Evolutionary conservation across 2,113 vertebrate species (phyloP), one percentile per base, ranked within the genome.

Genomic region (Pogona vitticeps): DNA sequence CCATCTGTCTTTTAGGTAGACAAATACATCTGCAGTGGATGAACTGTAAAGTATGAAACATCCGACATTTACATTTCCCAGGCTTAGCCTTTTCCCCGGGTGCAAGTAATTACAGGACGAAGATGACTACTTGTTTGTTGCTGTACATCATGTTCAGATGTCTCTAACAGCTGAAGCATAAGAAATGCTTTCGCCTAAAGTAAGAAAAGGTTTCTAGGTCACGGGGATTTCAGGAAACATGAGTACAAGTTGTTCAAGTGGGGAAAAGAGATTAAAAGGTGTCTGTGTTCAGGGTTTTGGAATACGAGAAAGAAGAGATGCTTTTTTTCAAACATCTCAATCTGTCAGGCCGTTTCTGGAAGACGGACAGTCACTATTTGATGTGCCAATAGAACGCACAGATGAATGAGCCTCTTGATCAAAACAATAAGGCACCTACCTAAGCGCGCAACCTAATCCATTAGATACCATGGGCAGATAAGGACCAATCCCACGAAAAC

Each of bases 401-500:
- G 89, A 85, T 93, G 90, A 91, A 92, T 91, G 84, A 93, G 36
- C 87, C 46, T 91, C 91, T 92, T 93, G 89, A 89, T 92, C 92
- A 92, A 86, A 90, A 88, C 75, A 87, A 91, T 94, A 91, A 94
- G 79, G 84, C 85, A 89, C 76, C 82, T 92, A 85, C 72, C 85
- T 83, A 88, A 91, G 86, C 88, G 89, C 0, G 1, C 78, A 94
- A 93, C 80, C 78, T 92, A 86, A 92, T 90, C 82, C 46, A 76
- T 91, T 63, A 91, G 88, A 91, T 92, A 89, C 83, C 87, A 76
- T 84, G 13, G 92, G 76, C 46, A 0, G 26, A 85, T 79, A 93
- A 88, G 46, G 80, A 89, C 82, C 92, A 91, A 92, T 71, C 77
- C 65, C 86, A 76, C 84, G 92, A 92, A 93, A 92, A 88, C 89